A percentile compares a stretch with the other conserved stretches of the same genome.
phyloP scores from a whole-genome alignment of 1,140 invertebrate species.

The Brachystomella parvula region DNA sequence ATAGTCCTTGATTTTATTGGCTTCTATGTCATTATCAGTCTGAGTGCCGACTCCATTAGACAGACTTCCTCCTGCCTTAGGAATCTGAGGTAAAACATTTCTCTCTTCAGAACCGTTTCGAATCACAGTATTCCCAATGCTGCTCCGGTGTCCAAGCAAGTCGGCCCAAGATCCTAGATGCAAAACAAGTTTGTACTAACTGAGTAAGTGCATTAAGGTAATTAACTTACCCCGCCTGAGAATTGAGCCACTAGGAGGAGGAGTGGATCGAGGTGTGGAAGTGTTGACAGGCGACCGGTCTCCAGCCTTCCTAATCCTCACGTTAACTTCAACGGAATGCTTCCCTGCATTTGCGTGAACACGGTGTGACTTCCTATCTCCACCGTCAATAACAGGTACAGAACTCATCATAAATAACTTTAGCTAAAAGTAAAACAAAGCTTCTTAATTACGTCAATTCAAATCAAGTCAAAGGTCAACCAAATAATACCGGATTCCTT shows the following conservation, averaged over 20 bases:
- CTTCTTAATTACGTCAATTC: too few relatives aligned
- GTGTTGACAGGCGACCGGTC: background rate
- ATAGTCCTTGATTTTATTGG: background rate
- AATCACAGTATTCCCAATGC: background rate
- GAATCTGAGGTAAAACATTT: background rate
- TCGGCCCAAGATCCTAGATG: background rate
- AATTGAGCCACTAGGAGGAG: background rate
- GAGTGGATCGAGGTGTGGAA: background rate
- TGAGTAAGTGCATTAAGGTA: background rate
- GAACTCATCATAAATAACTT: too few relatives aligned
- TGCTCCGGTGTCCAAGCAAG: background rate
- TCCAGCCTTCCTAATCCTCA: background rate
- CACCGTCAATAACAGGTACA: too few relatives aligned
- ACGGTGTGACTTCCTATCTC: background rate
- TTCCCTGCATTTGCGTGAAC: background rate
- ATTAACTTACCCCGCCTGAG: background rate
- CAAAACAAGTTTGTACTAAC: background rate
- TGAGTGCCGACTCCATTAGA: too few relatives aligned
- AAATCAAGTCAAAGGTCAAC: too few relatives aligned
- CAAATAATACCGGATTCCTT: too few relatives aligned
- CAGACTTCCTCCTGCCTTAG: too few relatives aligned
- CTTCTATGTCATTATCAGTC: background rate
- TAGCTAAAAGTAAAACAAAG: too few relatives aligned
- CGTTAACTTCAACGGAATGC: constrained; percentile 2
- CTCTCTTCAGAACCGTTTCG: background rate